phyloP scores from a whole-genome alignment of 2,113 vertebrate genomes.

The Jacana jacana region DNA sequence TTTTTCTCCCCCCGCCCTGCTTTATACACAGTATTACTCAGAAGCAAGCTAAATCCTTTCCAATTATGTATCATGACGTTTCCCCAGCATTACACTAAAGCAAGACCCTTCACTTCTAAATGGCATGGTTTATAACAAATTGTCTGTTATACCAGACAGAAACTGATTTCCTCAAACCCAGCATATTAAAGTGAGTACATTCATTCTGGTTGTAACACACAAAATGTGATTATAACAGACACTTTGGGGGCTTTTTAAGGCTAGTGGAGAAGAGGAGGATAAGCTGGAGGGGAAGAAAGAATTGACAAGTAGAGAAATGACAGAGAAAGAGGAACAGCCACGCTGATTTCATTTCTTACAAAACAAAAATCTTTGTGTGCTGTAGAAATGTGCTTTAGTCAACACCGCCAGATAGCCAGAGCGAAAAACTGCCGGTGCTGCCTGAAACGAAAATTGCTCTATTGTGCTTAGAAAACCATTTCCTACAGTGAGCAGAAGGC shows the following conservation, averaged over 20 bases:
- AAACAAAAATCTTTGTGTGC: conserved; percentile 54
- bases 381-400: conserved; percentile 46
- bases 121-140: conserved; percentile 60
- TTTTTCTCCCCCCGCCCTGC: background rate
- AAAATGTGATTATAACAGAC: conserved; percentile 70
- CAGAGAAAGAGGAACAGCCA: conserved; percentile 52
- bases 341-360: conserved; percentile 57
- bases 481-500: background rate
- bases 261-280: conserved; percentile 39
- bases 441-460: conserved; percentile 32
- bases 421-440: background rate
- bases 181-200: conserved; percentile 64
- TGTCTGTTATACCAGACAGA: conserved; percentile 58
- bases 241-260: conserved; percentile 67
- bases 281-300: conserved; percentile 61
- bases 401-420: conserved; percentile 21
- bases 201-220: conserved; percentile 63
- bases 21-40: conserved; percentile 2
- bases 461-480: conserved; percentile 62
- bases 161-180: conserved; percentile 62
- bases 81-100: conserved; percentile 38
- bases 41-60: conserved; percentile 55
- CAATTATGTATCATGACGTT: conserved; percentile 45
- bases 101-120: conserved; percentile 56
- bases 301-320: conserved; percentile 62